Evolutionary conservation across 2,113 vertebrate genomes (phyloP).

Genomic region (Alosa alosa): DNA sequence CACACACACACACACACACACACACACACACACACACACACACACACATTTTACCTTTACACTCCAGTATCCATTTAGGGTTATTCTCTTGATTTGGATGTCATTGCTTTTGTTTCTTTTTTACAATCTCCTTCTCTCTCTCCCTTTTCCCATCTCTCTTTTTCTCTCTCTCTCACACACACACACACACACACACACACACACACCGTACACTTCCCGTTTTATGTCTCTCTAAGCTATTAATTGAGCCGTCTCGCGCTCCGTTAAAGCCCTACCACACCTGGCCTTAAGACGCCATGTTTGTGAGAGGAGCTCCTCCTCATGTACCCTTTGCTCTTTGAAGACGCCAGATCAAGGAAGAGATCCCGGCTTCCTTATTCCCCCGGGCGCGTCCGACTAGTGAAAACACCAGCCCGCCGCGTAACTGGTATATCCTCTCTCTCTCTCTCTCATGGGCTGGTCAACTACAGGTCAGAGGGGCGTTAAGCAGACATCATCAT

Average conservation of each 20-base stretch:
- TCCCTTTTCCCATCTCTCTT: background rate
- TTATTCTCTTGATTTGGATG: too few species aligned
- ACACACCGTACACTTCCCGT: too few species aligned
- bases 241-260: background rate
- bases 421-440: too few species aligned
- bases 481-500: too few species aligned
- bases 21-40: background rate
- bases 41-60: too few species aligned
- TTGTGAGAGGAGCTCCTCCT: background rate
- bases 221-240: background rate
- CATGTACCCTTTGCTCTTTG: background rate
- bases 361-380: background rate
- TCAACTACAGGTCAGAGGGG: too few species aligned
- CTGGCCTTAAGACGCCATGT: background rate
- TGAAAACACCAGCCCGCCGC: background rate
- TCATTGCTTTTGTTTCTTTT: too few species aligned
- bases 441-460: too few species aligned
- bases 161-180: constrained; percentile 13
- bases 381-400: background rate
- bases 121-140: too few species aligned
- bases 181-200: background rate
- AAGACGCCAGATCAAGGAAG: background rate
- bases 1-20: constrained; percentile 13
- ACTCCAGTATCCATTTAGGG: too few species aligned
- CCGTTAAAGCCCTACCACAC: background rate